phyloP scores from a whole-genome alignment of 2,797 vertebrate genomes.

The Takifugu ocellatus region DNA sequence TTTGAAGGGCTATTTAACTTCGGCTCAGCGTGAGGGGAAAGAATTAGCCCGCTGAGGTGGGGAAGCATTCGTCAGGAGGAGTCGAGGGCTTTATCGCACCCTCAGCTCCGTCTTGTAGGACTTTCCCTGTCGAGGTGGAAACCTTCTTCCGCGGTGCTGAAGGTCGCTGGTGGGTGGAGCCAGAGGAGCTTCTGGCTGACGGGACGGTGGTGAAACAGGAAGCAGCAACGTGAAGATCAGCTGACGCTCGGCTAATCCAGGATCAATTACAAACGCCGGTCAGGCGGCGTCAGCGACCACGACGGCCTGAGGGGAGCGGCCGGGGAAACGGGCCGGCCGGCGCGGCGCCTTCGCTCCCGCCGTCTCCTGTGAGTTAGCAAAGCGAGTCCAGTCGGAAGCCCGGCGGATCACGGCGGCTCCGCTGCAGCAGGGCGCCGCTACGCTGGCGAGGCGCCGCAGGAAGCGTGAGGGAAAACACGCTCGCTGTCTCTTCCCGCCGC shows the following conservation, averaged over 20 bases:
- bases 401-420: too few species aligned
- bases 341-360: too few species aligned
- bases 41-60: conserved; percentile 56
- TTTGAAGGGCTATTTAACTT: conserved; percentile 65
- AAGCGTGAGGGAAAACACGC: conserved; percentile 27
- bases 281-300: conserved; percentile 87
- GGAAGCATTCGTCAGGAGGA: conserved; percentile 34
- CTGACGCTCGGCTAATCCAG: conserved; percentile 88
- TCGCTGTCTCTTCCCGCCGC: conserved; percentile 34
- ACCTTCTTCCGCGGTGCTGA: not conserved
- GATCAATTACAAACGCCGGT: conserved; percentile 98
- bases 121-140: conserved; percentile 95
- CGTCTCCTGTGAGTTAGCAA: too few species aligned
- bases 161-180: too few species aligned
- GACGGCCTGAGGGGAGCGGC: conserved; percentile 81
- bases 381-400: too few species aligned
- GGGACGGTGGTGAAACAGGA: too few species aligned
- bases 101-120: conserved; percentile 99
- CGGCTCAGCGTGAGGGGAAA: conserved; percentile 48
- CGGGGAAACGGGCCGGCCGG: not conserved
- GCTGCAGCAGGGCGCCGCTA: too few species aligned
- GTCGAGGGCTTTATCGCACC: conserved; percentile 47
- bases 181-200: too few species aligned
- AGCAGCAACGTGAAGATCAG: too few species aligned
- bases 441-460: conserved; percentile 14